phyloP scores from a whole-genome alignment of 2,888 invertebrate species.

The Drepanosiphum platanoidis region DNA sequence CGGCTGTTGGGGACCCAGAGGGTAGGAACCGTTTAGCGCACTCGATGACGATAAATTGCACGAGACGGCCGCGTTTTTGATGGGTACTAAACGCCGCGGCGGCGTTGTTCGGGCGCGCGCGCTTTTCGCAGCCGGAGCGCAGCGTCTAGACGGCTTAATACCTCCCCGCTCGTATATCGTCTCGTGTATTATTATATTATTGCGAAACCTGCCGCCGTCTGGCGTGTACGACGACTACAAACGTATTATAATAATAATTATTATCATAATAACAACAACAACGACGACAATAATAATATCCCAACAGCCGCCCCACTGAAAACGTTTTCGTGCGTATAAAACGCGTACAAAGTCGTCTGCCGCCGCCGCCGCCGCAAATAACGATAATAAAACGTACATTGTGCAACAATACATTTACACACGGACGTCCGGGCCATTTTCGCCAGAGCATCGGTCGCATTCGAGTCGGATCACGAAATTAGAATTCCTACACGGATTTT shows the following conservation, averaged over 20 bases:
- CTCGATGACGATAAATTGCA: not conserved
- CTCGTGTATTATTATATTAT: too few relatives aligned
- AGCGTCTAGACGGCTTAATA: conserved; percentile 59
- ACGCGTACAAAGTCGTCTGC: conserved; percentile 2
- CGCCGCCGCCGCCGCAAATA: conserved; percentile 27
- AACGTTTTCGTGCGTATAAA: not conserved
- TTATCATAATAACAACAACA: conserved; percentile 18
- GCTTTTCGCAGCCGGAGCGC: not conserved
- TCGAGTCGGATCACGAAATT: too few relatives aligned
- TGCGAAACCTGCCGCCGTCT: conserved; percentile 22
- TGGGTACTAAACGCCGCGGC: conserved; percentile 45
- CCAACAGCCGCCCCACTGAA: not conserved
- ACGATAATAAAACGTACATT: conserved; percentile 1
- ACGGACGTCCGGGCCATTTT: too few relatives aligned
- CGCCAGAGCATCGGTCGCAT: too few relatives aligned
- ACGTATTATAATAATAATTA: conserved; percentile 18
- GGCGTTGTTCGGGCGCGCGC: not conserved
- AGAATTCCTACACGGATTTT: too few relatives aligned
- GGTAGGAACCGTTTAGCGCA: not conserved
- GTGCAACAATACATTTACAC: too few relatives aligned
- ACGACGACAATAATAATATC: conserved; percentile 10
- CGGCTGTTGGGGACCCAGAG: too few relatives aligned
- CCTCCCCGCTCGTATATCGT: too few relatives aligned
- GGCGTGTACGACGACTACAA: not conserved
- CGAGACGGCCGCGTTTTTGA: conserved; percentile 23